Evolutionary conservation across 2,888 invertebrate species (phyloP), one percentile per base, ranked within the genome.

Genomic region (Athalia cordata): DNA sequence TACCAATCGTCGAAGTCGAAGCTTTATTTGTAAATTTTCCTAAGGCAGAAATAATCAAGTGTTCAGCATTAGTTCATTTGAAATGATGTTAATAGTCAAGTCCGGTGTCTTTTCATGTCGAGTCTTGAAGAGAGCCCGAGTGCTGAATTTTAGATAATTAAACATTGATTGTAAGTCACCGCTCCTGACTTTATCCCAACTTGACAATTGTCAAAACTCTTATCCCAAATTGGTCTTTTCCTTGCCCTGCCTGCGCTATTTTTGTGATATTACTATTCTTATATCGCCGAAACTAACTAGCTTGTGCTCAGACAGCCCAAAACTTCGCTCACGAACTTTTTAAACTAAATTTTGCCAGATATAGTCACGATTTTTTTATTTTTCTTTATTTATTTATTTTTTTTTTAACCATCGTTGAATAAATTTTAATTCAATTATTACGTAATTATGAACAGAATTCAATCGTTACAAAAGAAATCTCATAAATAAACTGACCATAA

Each of bases 201-300:
- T 67, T 81, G 78, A 79, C 80, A 81, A 45, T 57, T 70, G 57
- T 70, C 43, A 81, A 74, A n/a, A 79, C 67, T 79, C 77, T 83
- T 81, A 82, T 83, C 85, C 87, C 81, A 82, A 85, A 85, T 81
- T 85, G 84, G 87, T 86, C 87, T 87, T 84, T 85, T 87, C 87
- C 87, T 84, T 84, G 82, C 86, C 79, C 87, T 89, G 88, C 86
- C 88, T 85, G 85, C 85, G 85, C 86, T 82, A 86, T 86, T 88
- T 89, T 88, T 88, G 89, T 89, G 89, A 89, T 89, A 89, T 88
- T 88, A 87, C 84, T 89, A 86, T 87, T 87, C 89, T 86, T 88
- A 84, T 87, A 86, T 86, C 86, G 85, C 86, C 86, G 7, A n/a
- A 29, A 29, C 1, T 29, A 29, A 29, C 29, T 29, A 2, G 29